Evolutionary conservation across 2,797 vertebrate genomes (phyloP).

Genomic region (Acropternis orthonyx): DNA sequence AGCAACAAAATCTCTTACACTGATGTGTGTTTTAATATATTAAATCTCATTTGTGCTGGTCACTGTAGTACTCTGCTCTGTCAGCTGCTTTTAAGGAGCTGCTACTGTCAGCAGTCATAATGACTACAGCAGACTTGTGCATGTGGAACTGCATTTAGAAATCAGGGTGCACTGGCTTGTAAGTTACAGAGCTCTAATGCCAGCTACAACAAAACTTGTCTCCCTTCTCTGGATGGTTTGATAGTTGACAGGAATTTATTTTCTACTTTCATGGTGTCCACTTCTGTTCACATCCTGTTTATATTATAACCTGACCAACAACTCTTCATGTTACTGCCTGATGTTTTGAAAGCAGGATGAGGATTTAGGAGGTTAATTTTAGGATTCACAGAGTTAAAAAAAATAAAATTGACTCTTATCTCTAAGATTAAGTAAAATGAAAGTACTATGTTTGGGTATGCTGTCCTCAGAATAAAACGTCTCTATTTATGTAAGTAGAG

Average conservation of each 20-base stretch:
- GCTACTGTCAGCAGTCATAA: rapidly evolving
- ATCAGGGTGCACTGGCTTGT: background rate
- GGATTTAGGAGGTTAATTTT: background rate
- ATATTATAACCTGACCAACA: background rate
- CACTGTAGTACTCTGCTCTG: background rate
- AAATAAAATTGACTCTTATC: background rate
- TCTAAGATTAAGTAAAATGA: background rate
- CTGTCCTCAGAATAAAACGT: background rate
- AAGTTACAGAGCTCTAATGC: background rate
- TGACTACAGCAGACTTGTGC: background rate
- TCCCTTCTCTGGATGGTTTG: background rate
- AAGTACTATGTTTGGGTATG: background rate
- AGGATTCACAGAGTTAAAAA: background rate
- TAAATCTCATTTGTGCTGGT: background rate
- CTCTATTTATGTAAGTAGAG: background rate
- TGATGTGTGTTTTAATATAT: background rate
- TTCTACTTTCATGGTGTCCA: background rate
- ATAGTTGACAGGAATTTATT: background rate
- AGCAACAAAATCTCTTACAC: background rate
- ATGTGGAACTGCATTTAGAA: background rate
- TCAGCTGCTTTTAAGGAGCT: background rate
- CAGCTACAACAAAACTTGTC: background rate
- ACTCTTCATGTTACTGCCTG: rapidly evolving
- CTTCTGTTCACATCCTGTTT: background rate
- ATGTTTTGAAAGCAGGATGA: background rate